Evolutionary conservation across 2,113 vertebrate species (phyloP), one percentile per base, ranked within the genome.

Genomic region (Sorex fumeus): DNA sequence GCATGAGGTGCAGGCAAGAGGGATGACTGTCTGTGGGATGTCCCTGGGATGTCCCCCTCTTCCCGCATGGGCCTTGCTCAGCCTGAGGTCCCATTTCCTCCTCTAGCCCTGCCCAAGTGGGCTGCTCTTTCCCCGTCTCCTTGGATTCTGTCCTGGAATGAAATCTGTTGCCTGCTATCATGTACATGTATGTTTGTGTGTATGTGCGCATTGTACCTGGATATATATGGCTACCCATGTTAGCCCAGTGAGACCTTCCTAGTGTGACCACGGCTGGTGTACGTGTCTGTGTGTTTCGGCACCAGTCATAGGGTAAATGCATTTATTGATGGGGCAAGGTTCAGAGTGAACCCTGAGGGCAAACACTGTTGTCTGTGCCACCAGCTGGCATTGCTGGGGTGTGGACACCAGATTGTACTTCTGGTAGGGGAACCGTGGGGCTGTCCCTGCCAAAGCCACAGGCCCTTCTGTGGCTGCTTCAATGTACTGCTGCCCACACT

Each of bases 21-120:
- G 12, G 8, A 7, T 40, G 40, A 40, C 40, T 40, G 7, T 40
- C 40, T 69, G n/a, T 50, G 28, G 23, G 12, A 36, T 70, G 32
- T 67, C n/a, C 62, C 70, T 74, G 75, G 75, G 70, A 89, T 89
- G 67, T 23, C 90, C 84, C 47, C 11, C 16, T 90, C 45, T 10
- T 87, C 40, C 23, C 13, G 45, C 4, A 6, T 60, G 78, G 43
- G 2, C 62, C n/a, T 50, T 75, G 18, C 76, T 27, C 34, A 32
- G 16, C 25, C 21, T 1, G 16, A 28, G 21, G 78, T 76, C 27
- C 88, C 32, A 2, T 79, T 30, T 66, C 15, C 28, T 45, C 81
- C 50, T 10, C 0, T 11, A 62, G 43, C 19, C 27, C 77, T 90
- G 90, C 82, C 84, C 72, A 66, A 40, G 40, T 40, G 4, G 7